Conservation (phyloP, 2,888 invertebrate genomes). For the Pristionchus fissidentatus region DNA sequence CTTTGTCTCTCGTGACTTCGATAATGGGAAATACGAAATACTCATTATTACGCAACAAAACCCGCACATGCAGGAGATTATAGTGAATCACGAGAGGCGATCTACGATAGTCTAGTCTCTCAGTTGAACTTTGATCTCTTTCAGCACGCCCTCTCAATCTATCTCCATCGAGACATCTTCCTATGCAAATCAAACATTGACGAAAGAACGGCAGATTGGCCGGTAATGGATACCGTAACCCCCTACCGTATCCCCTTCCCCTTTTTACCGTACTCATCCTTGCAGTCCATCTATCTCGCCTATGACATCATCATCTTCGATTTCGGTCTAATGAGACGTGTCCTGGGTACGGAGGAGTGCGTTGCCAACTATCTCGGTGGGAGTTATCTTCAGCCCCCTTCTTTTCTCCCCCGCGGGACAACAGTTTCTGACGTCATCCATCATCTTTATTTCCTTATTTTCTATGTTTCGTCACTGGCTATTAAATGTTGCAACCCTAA, state of each 20-base stretch:
- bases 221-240: neutral
- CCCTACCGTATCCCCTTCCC: neutral
- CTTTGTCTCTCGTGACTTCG: neutral
- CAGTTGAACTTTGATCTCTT: too few species aligned
- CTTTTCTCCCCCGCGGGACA: conserved; percentile 50
- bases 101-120: too few species aligned
- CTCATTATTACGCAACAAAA: too few species aligned
- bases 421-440: conserved; percentile 61
- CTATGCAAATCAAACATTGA: conserved; percentile 46
- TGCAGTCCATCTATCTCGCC: conserved; percentile 61
- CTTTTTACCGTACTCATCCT: neutral
- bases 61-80: neutral
- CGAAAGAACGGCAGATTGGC: conserved; percentile 5
- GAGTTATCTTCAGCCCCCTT: conserved; percentile 51
- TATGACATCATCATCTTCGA: conserved; percentile 75
- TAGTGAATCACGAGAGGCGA: too few species aligned
- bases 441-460: neutral
- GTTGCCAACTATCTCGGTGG: conserved; percentile 75
- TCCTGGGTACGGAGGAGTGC: conserved; percentile 74
- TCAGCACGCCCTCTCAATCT: conserved; percentile 40
- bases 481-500: too few species aligned
- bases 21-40: neutral
- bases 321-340: conserved; percentile 74
- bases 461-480: neutral
- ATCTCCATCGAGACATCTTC: conserved; percentile 42